A percentile compares a stretch with the other conserved stretches of the same genome.
Conservation (phyloP, 2,888 invertebrate genomes). For the Epinotia bilunana region DNA sequence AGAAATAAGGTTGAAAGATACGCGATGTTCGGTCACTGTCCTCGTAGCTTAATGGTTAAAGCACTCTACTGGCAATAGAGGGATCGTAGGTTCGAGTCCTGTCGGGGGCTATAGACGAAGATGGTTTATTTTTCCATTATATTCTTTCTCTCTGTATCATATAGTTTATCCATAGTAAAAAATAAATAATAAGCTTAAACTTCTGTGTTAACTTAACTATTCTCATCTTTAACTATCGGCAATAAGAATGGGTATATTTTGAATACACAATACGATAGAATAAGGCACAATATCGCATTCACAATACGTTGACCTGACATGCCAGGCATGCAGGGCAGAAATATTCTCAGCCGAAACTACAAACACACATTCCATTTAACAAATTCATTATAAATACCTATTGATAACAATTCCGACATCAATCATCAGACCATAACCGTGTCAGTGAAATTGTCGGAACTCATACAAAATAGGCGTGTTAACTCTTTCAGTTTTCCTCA, state of each 20-base stretch:
- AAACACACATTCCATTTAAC: slow-evolving; percentile 52
- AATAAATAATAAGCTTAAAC: background rate
- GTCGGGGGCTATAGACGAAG: too few relatives aligned
- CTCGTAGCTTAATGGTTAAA: too few relatives aligned
- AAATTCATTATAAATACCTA: background rate
- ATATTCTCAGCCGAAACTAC: slow-evolving; percentile 50
- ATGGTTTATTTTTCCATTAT: too few relatives aligned
- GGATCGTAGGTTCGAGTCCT: too few relatives aligned
- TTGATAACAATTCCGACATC: background rate
- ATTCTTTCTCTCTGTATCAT: too few relatives aligned
- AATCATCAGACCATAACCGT: background rate
- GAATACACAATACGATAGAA: slow-evolving; percentile 49
- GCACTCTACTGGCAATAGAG: too few relatives aligned
- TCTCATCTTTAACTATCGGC: slow-evolving; percentile 3
- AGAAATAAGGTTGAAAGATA: too few relatives aligned
- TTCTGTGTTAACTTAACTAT: slow-evolving; percentile 21
- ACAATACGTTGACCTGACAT: slow-evolving; percentile 58
- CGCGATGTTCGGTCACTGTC: too few relatives aligned
- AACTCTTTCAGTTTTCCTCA: too few relatives aligned
- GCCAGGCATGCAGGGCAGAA: slow-evolving; percentile 61
- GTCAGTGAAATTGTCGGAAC: too few relatives aligned
- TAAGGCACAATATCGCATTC: slow-evolving; percentile 56
- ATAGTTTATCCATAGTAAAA: too few relatives aligned
- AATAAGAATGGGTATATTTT: background rate
- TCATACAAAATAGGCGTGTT: too few relatives aligned